Conservation (phyloP, 2,888 invertebrate genomes). For the Thumatha senex region DNA sequence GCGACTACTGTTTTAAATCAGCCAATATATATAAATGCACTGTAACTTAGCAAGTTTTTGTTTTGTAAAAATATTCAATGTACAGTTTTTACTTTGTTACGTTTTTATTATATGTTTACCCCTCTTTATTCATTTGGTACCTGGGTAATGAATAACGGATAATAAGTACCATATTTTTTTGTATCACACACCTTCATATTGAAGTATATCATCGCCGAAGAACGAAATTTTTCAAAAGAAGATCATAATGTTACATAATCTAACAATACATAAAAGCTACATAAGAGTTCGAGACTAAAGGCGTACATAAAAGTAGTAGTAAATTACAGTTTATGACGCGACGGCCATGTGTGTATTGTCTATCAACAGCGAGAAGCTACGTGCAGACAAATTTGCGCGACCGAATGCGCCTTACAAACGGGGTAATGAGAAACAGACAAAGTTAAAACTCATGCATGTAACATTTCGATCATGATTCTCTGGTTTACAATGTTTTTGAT, state of each 20-base stretch:
- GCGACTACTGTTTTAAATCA: too few relatives aligned
- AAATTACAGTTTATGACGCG: constrained; percentile 74
- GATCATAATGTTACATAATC: constrained; percentile 17
- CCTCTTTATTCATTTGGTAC: too few relatives aligned
- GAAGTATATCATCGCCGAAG: too few relatives aligned
- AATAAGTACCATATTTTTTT: too few relatives aligned
- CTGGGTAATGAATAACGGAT: too few relatives aligned
- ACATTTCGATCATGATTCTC: constrained; percentile 27
- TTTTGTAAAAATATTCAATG: too few relatives aligned
- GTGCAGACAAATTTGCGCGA: constrained; percentile 38
- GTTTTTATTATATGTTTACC: too few relatives aligned
- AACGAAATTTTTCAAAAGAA: neutral
- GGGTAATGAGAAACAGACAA: constrained; percentile 34
- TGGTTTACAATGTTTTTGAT: too few relatives aligned
- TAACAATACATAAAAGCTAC: constrained; percentile 42
- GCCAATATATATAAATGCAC: too few relatives aligned
- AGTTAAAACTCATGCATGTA: constrained; percentile 14
- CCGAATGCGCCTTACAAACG: constrained; percentile 18
- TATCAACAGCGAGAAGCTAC: constrained; percentile 47
- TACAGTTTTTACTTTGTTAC: too few relatives aligned
- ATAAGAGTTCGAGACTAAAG: constrained; percentile 29
- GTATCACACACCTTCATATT: too few relatives aligned
- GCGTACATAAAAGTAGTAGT: constrained; percentile 48
- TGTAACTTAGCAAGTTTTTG: too few relatives aligned
- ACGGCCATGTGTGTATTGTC: constrained; percentile 70